phyloP scores from a whole-genome alignment of 2,888 invertebrate genomes.

The Himalopsyche japonica region DNA sequence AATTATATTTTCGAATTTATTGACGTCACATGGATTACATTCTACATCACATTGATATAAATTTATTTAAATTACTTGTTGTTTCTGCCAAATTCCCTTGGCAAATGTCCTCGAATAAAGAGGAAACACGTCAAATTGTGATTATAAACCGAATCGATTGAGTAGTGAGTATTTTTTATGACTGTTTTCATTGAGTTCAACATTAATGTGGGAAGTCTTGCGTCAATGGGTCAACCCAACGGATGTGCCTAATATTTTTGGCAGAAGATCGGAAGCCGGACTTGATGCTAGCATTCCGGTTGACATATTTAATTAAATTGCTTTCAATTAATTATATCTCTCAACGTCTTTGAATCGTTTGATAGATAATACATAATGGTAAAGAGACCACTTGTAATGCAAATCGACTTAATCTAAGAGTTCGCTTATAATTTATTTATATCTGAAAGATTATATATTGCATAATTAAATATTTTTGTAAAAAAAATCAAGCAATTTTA shows the following conservation, averaged over 20 bases:
- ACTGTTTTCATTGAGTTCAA: background rate
- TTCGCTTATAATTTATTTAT: background rate
- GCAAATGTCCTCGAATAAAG: background rate
- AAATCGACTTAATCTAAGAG: background rate
- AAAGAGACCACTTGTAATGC: background rate
- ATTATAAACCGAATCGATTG: background rate
- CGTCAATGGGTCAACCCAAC: background rate
- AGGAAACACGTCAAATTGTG: background rate
- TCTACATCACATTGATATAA: no score
- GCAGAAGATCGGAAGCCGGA: background rate
- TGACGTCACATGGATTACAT: no score
- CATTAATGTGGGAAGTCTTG: background rate
- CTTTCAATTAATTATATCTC: background rate
- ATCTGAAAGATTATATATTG: background rate
- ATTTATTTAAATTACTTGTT: no score
- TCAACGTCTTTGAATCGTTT: background rate
- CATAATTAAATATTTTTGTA: background rate
- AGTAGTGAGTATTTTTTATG: background rate
- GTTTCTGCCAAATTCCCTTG: background rate
- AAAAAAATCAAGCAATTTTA: background rate
- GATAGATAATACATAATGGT: background rate
- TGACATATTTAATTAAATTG: background rate
- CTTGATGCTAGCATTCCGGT: background rate
- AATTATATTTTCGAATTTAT: no score
- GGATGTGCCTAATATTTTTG: background rate